Percentiles rank a stretch among this genome's conserved stretches.
These are phyloP conservation scores for Radopholus similis DNA, from an alignment of 1,140 invertebrate species.

Conservation along the genomic window DNA sequence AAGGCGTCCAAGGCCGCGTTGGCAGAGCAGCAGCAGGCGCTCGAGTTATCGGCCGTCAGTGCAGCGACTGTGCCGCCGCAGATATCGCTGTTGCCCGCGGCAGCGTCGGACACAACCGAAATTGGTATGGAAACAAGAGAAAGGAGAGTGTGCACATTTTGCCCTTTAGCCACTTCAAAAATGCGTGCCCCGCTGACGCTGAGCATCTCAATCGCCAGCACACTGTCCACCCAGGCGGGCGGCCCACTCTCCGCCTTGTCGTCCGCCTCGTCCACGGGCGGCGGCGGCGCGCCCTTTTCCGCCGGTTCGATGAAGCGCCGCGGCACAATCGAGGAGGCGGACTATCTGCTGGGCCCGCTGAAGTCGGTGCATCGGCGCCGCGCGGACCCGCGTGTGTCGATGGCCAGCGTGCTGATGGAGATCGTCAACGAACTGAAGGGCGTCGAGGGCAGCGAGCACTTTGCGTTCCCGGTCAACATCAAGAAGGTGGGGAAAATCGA, in stretches of 20 bases:
- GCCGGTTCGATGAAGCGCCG: slow-evolving; percentile 28
- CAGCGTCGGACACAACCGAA: not conserved
- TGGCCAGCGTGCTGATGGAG: slow-evolving; percentile 84
- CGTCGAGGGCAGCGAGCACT: slow-evolving; percentile 83
- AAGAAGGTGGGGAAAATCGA: slow-evolving; percentile 67
- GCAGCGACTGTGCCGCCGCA: not conserved
- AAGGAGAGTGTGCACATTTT: not conserved
- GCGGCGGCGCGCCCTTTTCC: slow-evolving; percentile 3
- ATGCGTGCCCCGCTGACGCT: slow-evolving; percentile 1
- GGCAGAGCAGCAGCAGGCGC: not conserved
- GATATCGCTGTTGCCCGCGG: not conserved
- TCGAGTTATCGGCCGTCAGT: not conserved
- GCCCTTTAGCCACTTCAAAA: not conserved
- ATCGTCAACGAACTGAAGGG: slow-evolving; percentile 89
- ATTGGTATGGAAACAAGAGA: slow-evolving; percentile 10
- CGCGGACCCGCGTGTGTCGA: slow-evolving; percentile 89
- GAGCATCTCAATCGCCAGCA: not conserved
- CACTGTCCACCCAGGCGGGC: not conserved
- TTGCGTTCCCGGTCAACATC: slow-evolving; percentile 86
- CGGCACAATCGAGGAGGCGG: slow-evolving; percentile 65
- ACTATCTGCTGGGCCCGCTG: slow-evolving; percentile 66
- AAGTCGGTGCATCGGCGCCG: slow-evolving; percentile 80
- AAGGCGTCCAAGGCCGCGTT: not conserved
- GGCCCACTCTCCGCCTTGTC: slow-evolving; percentile 13
- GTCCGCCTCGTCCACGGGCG: slow-evolving; percentile 5